Base-by-base conservation (phyloP, 2,797 vertebrate genomes). In the Hydrocynus forskahlii region DNA sequence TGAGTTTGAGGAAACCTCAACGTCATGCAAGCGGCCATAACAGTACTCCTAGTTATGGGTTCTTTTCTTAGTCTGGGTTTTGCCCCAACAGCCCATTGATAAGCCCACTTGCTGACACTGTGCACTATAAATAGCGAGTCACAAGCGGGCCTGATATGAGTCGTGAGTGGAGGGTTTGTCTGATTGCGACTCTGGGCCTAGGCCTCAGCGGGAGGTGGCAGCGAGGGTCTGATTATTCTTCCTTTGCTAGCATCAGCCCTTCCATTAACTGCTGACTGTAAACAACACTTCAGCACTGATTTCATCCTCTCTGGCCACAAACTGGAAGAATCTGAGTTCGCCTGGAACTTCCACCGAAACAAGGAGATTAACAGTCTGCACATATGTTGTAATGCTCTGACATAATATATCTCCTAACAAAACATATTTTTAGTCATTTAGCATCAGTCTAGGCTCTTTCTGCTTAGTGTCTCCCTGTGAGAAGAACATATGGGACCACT, bases 221-320 rank as follows among this genome's bases (percentile, higher is more conserved):
- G 72, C 45, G 13, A 81, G 72, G 40, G 72, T 62, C 54, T 81
- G 79, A 81, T 81, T 75, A 69, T 52, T 25, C 19, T 68, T 68
- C 54, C 54, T 21, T 55, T 35, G 38, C 40, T 19, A 55, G 12
- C 40, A 1, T 68, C 23, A 74, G 66, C 55, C 69, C 79, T 75
- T 68, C 7, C 23, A 68, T 70, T 81, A 75, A 64, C 72, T 75
- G 43, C 45, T 64, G 45, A 52, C 54, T 35, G 7, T 68, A 81
- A 81, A 81, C 12, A 48, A 1, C 62, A 35, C 43, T 13, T 35
- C n/a, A 67, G n/a, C 1, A 7, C 50, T 75, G 23, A 80, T 75
- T 68, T 81, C 29, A 16, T 25, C 62, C 29, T 64, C 62, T 38
- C 16, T 19, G 29, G 29, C 62, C 14, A 7, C 60, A n/a, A 17